A percentile compares a stretch with the other conserved stretches of the same genome.
Conservation (phyloP, 2,888 invertebrate genomes). For the Trachelus iudaicus region DNA sequence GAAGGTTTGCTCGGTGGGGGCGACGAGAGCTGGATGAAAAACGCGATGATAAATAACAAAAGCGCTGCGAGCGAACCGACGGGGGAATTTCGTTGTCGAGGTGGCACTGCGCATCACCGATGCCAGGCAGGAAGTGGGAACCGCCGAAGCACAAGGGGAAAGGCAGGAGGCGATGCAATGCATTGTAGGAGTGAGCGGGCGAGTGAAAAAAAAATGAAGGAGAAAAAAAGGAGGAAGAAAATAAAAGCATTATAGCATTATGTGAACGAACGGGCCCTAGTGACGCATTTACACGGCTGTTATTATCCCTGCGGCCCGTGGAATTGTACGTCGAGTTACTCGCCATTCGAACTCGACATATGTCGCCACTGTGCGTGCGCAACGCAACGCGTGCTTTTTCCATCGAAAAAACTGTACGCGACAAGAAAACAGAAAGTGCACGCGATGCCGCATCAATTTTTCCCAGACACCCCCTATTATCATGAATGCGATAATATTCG, state of each 20-base stretch:
- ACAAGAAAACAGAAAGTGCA: too few relatives aligned
- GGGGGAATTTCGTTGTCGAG: conserved; percentile 59
- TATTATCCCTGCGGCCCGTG: conserved; percentile 34
- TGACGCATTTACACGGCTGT: conserved; percentile 49
- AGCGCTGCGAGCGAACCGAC: conserved; percentile 34
- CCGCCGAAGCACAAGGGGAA: conserved; percentile 43
- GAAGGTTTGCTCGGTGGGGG: neutral
- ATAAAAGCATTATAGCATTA: conserved; percentile 42
- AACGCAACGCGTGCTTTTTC: neutral
- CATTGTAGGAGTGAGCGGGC: conserved; percentile 44
- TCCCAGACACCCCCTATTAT: too few relatives aligned
- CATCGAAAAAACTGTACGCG: neutral
- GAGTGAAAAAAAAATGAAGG: conserved; percentile 37
- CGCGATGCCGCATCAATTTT: too few relatives aligned
- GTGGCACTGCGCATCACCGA: conserved; percentile 65
- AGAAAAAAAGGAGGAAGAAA: conserved; percentile 20
- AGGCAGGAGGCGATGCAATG: conserved; percentile 34
- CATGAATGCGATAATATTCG: too few relatives aligned
- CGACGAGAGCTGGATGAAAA: conserved; percentile 17
- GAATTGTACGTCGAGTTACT: conserved; percentile 9
- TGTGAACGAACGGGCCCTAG: conserved; percentile 47
- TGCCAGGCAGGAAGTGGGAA: conserved; percentile 62
- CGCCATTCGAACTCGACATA: conserved; percentile 25
- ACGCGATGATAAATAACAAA: conserved; percentile 31
- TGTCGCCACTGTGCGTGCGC: conserved; percentile 21